Evolutionary conservation across 2,888 invertebrate species (phyloP).

Genomic region (Tipula lateralis): DNA sequence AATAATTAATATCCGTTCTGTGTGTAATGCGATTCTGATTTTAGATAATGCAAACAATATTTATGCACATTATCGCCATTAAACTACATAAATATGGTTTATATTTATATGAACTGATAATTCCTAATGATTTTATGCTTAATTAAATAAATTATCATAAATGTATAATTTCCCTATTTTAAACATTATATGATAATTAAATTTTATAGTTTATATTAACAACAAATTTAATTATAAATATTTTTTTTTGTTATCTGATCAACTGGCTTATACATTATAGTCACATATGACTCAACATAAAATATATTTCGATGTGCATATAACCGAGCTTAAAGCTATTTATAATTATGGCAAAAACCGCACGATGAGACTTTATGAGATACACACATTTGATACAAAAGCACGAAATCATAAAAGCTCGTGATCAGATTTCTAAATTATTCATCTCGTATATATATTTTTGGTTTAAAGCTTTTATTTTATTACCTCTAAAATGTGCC

Average conservation of each 20-base stretch:
- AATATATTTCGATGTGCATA: neutral
- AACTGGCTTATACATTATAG: neutral
- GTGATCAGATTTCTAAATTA: neutral
- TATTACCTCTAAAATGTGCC: neutral
- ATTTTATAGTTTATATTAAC: neutral
- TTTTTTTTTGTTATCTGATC: neutral
- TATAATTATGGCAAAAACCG: too few species aligned
- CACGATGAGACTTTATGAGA: too few species aligned
- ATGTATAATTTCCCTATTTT: neutral
- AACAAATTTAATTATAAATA: neutral
- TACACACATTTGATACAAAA: neutral
- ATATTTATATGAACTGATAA: neutral
- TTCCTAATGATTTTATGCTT: neutral
- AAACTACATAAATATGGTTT: neutral
- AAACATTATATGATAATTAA: neutral
- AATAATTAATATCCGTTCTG: neutral
- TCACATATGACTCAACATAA: neutral
- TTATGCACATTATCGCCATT: neutral
- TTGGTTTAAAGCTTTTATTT: neutral
- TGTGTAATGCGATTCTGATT: neutral
- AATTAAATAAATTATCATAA: constrained; percentile 11
- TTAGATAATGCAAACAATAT: neutral
- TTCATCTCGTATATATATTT: neutral
- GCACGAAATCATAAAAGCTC: neutral
- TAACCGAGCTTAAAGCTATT: too few species aligned